Evolutionary conservation across 2,888 invertebrate genomes (phyloP).

Genomic region (Plemyria rubiginata): DNA sequence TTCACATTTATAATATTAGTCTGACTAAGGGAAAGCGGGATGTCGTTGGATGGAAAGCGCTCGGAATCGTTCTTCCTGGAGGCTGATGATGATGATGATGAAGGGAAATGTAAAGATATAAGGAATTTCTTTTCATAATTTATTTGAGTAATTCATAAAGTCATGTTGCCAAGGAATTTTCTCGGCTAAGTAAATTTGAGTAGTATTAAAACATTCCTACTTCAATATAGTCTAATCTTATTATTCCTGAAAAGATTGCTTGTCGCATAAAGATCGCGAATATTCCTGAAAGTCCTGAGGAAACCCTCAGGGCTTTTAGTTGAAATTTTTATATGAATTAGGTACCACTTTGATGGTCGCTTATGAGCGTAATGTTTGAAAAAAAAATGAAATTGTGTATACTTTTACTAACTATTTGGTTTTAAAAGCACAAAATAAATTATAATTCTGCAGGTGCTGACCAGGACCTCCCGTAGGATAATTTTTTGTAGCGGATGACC

Average conservation of each 20-base stretch:
- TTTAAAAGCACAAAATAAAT: neutral
- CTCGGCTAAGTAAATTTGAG: conserved; percentile 1
- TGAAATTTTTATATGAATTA: conserved; percentile 2
- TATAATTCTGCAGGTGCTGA: too few species aligned
- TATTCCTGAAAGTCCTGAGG: neutral
- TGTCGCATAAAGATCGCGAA: conserved; percentile 1
- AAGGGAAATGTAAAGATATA: neutral
- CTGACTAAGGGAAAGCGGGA: too few species aligned
- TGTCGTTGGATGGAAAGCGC: too few species aligned
- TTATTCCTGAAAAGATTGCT: conserved; percentile 7
- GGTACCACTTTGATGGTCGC: neutral
- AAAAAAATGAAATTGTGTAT: neutral
- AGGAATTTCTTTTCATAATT: neutral
- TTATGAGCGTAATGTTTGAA: neutral
- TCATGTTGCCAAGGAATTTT: neutral
- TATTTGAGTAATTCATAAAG: neutral
- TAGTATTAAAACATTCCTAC: conserved; percentile 7
- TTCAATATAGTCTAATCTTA: conserved; percentile 8
- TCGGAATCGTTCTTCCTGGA: too few species aligned
- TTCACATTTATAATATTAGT: too few species aligned
- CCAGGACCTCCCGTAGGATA: too few species aligned
- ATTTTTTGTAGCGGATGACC: too few species aligned
- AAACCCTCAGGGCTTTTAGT: conserved; percentile 4
- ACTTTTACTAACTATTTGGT: too few species aligned
- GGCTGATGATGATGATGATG: too few species aligned